Percentiles rank a stretch among this genome's conserved stretches.
Conservation (phyloP, 1,140 invertebrate genomes). For the Steinernema khuongi region DNA sequence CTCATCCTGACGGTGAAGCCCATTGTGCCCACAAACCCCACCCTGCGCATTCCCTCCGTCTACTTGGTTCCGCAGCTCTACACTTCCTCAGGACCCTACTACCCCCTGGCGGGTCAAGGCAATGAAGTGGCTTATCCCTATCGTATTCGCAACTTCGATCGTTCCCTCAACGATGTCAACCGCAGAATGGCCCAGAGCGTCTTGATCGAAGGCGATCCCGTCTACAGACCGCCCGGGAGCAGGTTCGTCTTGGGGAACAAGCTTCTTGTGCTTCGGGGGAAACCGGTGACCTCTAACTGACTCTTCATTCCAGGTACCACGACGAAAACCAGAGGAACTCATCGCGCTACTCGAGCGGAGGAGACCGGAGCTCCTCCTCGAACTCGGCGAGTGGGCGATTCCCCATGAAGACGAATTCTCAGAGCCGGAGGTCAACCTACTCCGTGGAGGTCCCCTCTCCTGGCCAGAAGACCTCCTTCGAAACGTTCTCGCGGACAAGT, state of each 20-base stretch:
- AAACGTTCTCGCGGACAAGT: not conserved
- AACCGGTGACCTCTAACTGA: not conserved
- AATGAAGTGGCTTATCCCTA: not conserved
- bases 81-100: not conserved
- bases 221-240: not conserved
- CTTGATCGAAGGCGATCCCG: not conserved
- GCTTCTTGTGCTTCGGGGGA: no score
- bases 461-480: not conserved
- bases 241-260: no score
- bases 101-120: not conserved
- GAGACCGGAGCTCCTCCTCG: not conserved
- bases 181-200: not conserved
- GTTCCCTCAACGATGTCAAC: not conserved
- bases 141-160: not conserved
- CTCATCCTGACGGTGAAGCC: constrained; percentile 76
- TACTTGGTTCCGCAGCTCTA: not conserved
- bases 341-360: not conserved
- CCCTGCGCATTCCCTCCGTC: not conserved
- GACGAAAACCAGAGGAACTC: not conserved
- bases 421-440: no score
- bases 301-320: not conserved
- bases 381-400: not conserved
- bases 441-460: not conserved
- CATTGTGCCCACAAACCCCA: not conserved
- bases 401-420: no score